Base-by-base conservation (phyloP, 2,113 vertebrate species). In the Alces alces region DNA sequence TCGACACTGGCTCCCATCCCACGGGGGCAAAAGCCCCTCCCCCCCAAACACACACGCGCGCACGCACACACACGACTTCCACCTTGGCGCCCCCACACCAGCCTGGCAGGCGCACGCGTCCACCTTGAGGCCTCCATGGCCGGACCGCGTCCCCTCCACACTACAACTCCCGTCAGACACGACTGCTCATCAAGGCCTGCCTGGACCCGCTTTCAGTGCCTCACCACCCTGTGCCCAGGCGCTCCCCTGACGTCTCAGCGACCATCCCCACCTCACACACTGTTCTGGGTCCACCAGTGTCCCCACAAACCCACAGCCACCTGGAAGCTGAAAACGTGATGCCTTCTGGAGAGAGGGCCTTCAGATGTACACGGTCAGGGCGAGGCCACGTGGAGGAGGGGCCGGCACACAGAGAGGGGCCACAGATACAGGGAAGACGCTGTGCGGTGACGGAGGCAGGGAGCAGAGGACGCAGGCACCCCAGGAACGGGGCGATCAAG, bases 51-150 rank as follows among this genome's bases (percentile, higher is more conserved):
- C 7, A 30, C 57, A 36, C 6, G 3, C 10, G 6, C 16, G 1
- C 21, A 7, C 3, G 11, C 6, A 10, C 66, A 47, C 55, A 43
- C 13, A 33, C 2, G 1, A 25, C 66, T 43, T 17, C 1, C 47
- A 55, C 10, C 27, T 7, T 33, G 8, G 7, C 7, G 30, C 64
- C 43, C 80, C 80, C 14, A 36, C 1, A 17, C 61, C 50, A 82
- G 64, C n/a, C 80, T 28, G 7, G 21, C 13, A 84, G 54, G 6
- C 4, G 1, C 9, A 30, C 6, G 0, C 1, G 1, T 4, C 30
- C 9, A 45, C 30, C 12, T 14, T 28, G 30, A 52, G 15, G 45
- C 30, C 27, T 80, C 19, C 33, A 30, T 64, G 27, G 60, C 33
- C 17, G 27, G 6, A 16, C 13, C 12, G 0, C 15, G 47, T 15